Evolutionary conservation across 1,140 invertebrate genomes (phyloP), one percentile per base, ranked within the genome.

Genomic region (Drosophila rhopaloa): DNA sequence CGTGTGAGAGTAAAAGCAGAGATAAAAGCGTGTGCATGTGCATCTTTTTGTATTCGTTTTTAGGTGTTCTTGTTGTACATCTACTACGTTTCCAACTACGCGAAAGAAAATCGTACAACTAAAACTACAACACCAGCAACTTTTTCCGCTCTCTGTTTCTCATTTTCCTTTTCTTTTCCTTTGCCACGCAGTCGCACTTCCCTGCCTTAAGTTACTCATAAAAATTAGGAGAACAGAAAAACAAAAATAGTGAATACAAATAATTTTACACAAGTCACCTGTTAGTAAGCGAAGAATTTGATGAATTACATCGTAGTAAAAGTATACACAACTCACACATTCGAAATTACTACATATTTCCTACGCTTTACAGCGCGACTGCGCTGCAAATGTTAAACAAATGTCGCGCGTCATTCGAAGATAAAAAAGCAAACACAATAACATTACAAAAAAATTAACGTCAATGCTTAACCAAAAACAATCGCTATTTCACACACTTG

Each of bases 291-390:
- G 54, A 41, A 60, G 55, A 43, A 50, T 63, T 83, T 88, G 79
- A 86, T 86, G 83, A 86, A 86, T 86, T 86, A 86, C 83, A 82
- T 73, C 75, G 76, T 76, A 79, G 79, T 85, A 85, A 85, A 71
- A 32, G 29, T 35, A 19, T 32, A 48, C 62, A 59, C 37, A n/a
- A 24, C 24, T 24, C 24, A 24, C 24, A 24, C 59, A 51, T 16
- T 13, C 24, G 46, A 24, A 41, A 37, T 58, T 53, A 44, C 44
- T 72, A n/a, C n/a, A n/a, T n/a, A 68, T 72, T 86, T 82, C 76
- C 79, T 81, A 81, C 82, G 67, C 56, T 86, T 67, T 76, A 68
- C 75, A 76, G 76, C 75, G 66, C 62, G 61, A 55, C 73, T 76
- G 54, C 41, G 74, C 74, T 76, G 72, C 63, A 40, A 43, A 76